Evolutionary conservation across 2,888 invertebrate species (phyloP).

Genomic region (Bugula neritina): DNA sequence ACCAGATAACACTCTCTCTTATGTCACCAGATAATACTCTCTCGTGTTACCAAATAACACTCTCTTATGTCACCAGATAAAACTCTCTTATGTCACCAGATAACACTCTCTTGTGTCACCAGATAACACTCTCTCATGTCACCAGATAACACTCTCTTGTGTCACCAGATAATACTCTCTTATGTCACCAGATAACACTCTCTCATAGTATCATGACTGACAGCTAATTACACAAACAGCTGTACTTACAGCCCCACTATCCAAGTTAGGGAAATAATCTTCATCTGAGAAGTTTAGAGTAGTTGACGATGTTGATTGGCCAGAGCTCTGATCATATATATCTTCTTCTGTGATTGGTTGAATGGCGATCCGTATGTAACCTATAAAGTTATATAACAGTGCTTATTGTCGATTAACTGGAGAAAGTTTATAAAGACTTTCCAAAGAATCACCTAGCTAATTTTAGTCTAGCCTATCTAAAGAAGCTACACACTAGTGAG

Average conservation of each 20-base stretch:
- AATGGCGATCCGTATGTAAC: conserved; percentile 21
- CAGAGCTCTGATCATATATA: neutral
- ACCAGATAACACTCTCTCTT: too few relatives aligned
- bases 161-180: neutral
- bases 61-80: too few relatives aligned
- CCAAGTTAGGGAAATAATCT: conserved; percentile 2
- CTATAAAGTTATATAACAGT: too few relatives aligned
- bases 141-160: neutral
- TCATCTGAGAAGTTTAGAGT: conserved; percentile 16
- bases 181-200: neutral
- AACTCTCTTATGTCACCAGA: neutral
- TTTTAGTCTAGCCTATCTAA: too few relatives aligned
- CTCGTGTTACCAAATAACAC: too few relatives aligned
- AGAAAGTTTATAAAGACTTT: too few relatives aligned
- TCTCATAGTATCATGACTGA: too few relatives aligned
- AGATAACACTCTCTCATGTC: neutral
- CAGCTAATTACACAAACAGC: too few relatives aligned
- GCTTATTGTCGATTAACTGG: too few relatives aligned
- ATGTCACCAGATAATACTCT: too few relatives aligned
- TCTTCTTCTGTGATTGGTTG: conserved; percentile 16
- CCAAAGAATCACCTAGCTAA: too few relatives aligned
- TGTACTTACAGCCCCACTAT: neutral
- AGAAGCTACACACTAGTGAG: too few relatives aligned
- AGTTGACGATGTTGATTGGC: neutral
- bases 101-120: neutral